Evolutionary conservation across 2,888 invertebrate species (phyloP).

Genomic region (Cerastoderma edule): DNA sequence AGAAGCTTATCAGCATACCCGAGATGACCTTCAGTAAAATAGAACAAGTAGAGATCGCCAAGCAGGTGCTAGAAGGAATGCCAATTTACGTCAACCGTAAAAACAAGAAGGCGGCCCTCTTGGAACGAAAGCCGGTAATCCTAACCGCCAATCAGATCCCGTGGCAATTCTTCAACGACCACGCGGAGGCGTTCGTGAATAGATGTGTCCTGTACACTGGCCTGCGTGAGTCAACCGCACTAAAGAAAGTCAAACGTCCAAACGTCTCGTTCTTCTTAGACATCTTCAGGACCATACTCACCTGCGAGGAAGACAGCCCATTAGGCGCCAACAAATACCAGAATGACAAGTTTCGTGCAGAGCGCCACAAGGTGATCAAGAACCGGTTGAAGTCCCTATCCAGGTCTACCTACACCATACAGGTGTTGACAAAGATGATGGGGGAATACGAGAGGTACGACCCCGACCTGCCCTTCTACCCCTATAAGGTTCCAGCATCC

Average conservation of each 20-base stretch:
- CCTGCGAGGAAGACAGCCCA: no score
- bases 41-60: constrained; percentile 28
- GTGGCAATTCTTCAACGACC: not conserved
- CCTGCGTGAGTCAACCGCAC: not conserved
- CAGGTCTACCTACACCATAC: no score
- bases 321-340: no score
- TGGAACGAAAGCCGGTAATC: no score
- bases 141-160: not conserved
- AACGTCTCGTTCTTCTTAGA: not conserved
- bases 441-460: no score
- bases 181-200: not conserved
- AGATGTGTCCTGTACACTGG: not conserved
- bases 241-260: not conserved
- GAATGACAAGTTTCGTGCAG: no score
- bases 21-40: constrained; percentile 14
- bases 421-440: no score
- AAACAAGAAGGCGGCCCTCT: not conserved
- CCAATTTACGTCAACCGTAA: constrained; percentile 20
- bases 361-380: no score
- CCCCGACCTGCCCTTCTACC: no score
- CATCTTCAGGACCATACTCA: not conserved
- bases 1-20: constrained; percentile 12
- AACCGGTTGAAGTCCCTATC: no score
- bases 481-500: no score
- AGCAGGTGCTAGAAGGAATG: constrained; percentile 25